Evolutionary conservation across 2,888 invertebrate genomes (phyloP), one percentile per base, ranked within the genome.

Genomic region (Lutraria lutraria): DNA sequence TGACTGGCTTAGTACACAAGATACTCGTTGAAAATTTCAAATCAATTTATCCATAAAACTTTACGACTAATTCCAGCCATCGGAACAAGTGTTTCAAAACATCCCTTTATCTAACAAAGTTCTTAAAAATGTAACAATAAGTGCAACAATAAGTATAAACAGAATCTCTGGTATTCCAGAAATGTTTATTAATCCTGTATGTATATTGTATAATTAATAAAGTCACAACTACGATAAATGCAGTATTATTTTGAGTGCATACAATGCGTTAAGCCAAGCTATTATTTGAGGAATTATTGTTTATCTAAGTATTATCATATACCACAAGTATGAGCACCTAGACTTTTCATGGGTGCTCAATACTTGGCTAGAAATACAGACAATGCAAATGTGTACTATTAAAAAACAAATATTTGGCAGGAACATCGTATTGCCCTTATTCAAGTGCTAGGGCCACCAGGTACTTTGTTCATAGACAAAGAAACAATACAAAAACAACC

Each of bases 311-410:
- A 25, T n/a, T 25, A 68, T 12, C 25, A n/a, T n/a, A 25, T 25
- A 68, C 63, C 63, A 68, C 63, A 68, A 68, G 25, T 68, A 68
- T 68, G 63, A 68, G 10, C 63, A 68, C 63, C 25, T 25, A 68
- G n/a, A 25, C 6, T 3, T 25, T 68, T 68, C 63, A 25, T 25
- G 25, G 63, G 63, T 68, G 25, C 25, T 68, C 25, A 3, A 68
- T n/a, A 25, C 63, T 68, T 68, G 63, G 63, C 63, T n/a, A 68
- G 63, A 68, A 25, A 68, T 12, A 68, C 25, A 68, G 63, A 68
- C 63, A 68, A 68, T 68, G 63, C 25, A 68, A 68, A 68, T 2
- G 25, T 68, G n/a, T 68, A 68, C 63, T 25, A 68, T 2, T 0
- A 13, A 25, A 8, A 25, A 68, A 68, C 25, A 12, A 68, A 68